phyloP scores from a whole-genome alignment of 2,888 invertebrate genomes.

The Drosophila limbata region DNA sequence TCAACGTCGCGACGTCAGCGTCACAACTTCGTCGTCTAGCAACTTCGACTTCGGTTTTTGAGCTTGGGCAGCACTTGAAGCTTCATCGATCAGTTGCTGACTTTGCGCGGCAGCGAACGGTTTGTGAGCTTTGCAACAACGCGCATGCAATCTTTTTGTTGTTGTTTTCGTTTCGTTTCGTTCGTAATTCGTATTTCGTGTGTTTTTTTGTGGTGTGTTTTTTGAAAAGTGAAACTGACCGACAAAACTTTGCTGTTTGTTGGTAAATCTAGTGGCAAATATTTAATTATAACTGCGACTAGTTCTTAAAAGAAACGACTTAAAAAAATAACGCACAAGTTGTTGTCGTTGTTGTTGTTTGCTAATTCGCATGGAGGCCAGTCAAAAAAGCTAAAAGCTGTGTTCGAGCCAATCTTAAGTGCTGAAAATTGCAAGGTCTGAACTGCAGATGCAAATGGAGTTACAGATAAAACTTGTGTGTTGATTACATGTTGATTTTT shows the following conservation, averaged over 20 bases:
- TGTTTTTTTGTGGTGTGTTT: slow-evolving; percentile 9
- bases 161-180: background rate
- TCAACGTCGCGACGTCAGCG: slow-evolving; percentile 1
- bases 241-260: slow-evolving; percentile 13
- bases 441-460: slow-evolving; percentile 28
- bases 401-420: background rate
- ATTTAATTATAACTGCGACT: slow-evolving; percentile 40
- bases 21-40: slow-evolving; percentile 1
- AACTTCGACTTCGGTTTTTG: slow-evolving; percentile 17
- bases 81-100: slow-evolving; percentile 75
- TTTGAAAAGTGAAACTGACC: slow-evolving; percentile 70
- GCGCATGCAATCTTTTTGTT: slow-evolving; percentile 18
- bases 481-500: slow-evolving; percentile 11
- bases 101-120: slow-evolving; percentile 72
- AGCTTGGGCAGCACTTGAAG: slow-evolving; percentile 26
- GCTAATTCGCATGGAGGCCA: slow-evolving; percentile 3
- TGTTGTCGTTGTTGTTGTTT: background rate
- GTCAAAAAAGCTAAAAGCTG: background rate
- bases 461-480: slow-evolving; percentile 7
- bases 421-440: slow-evolving; percentile 6
- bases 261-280: slow-evolving; percentile 42
- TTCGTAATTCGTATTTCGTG: slow-evolving; percentile 16
- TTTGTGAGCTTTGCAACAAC: slow-evolving; percentile 41
- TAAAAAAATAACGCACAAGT: background rate
- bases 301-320: slow-evolving; percentile 25